Base-by-base conservation (phyloP, 2,797 vertebrate species). In the Serranus cabrilla region DNA sequence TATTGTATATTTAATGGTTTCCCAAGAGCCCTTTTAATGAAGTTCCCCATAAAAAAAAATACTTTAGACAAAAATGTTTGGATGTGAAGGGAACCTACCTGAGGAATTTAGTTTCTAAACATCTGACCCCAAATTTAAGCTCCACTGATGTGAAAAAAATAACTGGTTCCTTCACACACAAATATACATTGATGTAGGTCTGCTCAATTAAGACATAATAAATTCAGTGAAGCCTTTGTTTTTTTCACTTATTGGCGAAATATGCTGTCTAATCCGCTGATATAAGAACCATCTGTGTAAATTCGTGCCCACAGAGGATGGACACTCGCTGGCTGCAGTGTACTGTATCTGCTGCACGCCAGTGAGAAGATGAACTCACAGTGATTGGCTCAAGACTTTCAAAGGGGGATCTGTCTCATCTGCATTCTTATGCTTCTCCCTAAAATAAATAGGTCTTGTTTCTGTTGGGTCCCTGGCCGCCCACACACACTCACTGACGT, bases 201-300 rank as follows among this genome's bases (percentile, higher is more conserved):
- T 78, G 69, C 79, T 86, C 86, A 89, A 92, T 95, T 93, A 93
- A 94, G 92, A 91, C 91, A 93, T 92, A 93, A 95, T 92, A 91
- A 88, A 94, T 93, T 92, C 84, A 85, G 84, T 68, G 74, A 91
- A 88, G 78, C 79, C 85, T 86, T 86, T 89, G 82, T 88, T 92
- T 88, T 87, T 85, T 80, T 82, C 88, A 76, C 83, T 92, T 89
- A 90, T 89, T 93, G 87, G 87, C 90, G 90, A 94, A 94, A 93
- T 93, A 92, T 89, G 85, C 88, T 90, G 72, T 84, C 78, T 95
- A 94, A 95, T 93, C 93, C 91, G 56, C 50, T 42, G 63, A 89
- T 91, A 96, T 86, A 90, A 92, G 93, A 96, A 95, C 84, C 94
- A 96, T 94, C 93, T 96, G 92, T 89, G 92, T 92, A 90, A 94